Base-by-base conservation (phyloP, 2,797 vertebrate species). In the Silurus aristotelis region DNA sequence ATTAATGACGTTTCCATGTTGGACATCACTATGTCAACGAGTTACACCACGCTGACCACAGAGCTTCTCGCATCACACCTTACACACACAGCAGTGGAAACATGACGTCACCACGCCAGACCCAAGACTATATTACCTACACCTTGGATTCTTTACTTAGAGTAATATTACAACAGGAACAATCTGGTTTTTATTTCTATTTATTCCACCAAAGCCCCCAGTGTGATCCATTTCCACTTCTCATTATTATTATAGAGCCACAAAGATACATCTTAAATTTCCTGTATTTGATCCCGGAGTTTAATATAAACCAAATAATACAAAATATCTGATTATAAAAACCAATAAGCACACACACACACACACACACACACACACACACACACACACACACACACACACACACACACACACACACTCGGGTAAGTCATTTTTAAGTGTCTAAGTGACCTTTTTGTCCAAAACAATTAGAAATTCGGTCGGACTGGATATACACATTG, bases 61-160 rank as follows among this genome's bases (percentile, higher is more conserved):
- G 75, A 17, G 9, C 77, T 63, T 83, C 86, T 87, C 82, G 64
- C 78, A 82, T 87, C 83, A 82, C 86, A 90, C 79, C 81, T 66
- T 89, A 89, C 86, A 88, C 70, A 82, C 87, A 80, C 89, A 90
- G 89, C 91, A 91, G 86, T 91, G 90, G 90, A 93, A 92, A 91
- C 87, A 91, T 89, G 88, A 89, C 84, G 88, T 91, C 90, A 90
- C 82, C 6, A 58, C n/a, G 13, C 25, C 52, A 19, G 48, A 80
- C 7, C 27, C 20, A 43, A 43, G 27, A 20, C 20, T 17, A 25
- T 15, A 64, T 64, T 43, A 80, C 60, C 77, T 43, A n/a, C 60
- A 79, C 60, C 38, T 64, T 13, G 10, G 38, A 48, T 46, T 60
- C 31, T 48, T 64, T 19, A 64, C 77, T 64, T 22, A 61, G 48